Evolutionary conservation across 2,888 invertebrate genomes (phyloP), one percentile per base, ranked within the genome.

Genomic region (Lumbricus terrestris): DNA sequence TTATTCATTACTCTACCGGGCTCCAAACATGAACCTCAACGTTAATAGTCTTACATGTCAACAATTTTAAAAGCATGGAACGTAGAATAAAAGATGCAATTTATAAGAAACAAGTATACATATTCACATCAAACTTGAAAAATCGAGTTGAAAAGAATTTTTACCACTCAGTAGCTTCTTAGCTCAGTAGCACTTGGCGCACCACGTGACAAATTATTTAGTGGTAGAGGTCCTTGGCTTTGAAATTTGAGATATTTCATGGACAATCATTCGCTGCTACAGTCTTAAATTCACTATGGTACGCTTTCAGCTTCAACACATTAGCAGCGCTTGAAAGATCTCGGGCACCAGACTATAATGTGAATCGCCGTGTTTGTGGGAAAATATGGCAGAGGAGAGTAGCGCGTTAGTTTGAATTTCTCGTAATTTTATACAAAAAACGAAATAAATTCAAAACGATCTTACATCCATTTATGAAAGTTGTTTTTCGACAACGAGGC

Each of bases 331-430:
- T 23, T 85, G 6, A 5, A 37, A 3, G 85, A 85, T 18, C 0
- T 37, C 34, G 35, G 85, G 37, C 16, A 85, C 85, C 85, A 33
- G 85, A 85, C 37, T 34, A 85, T 23, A 34, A 85, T 35, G 29
- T 29, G 37, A 37, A 23, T 34, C 37, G 34, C 85, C 20, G 85
- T 85, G 85, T 85, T 85, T 85, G 85, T 85, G 34, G 85, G 37
- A 85, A 35, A 85, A 85, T 85, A 85, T 85, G 37, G 34, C 34
- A 85, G 85, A 85, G 37, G 34, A 85, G 85, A 85, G 85, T 34
- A 85, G 85, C 85, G 85, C 85, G 85, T 85, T 85, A 34, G 3
- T 85, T 85, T 85, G 85, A 85, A 85, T 34, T 85, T 85, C n/a
- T 85, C 85, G 35, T 85, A 85, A 85, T 85, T 85, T 85, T 85